Evolutionary conservation across 2,888 invertebrate species (phyloP), one percentile per base, ranked within the genome.

Genomic region (Dichetophora obliterata): DNA sequence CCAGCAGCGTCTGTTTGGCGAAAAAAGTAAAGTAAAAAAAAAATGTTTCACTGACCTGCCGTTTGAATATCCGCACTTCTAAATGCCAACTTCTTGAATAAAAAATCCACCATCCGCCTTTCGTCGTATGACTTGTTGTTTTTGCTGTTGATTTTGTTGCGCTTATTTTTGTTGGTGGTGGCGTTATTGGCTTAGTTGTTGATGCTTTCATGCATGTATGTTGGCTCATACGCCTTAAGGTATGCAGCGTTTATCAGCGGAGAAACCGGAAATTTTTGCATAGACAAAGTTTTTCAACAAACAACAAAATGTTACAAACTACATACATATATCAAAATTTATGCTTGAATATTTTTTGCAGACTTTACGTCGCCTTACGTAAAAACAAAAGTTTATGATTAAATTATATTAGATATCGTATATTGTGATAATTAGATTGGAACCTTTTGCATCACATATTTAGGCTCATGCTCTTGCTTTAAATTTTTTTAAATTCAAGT

Each of bases 21-120:
- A 69, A 69, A 69, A 52, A n/a, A 63, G 16, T 63, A 37, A 37
- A n/a, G n/a, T n/a, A n/a, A n/a, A n/a, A n/a, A n/a, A 57, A 54
- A 70, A 54, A 70, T 34, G 31, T 19, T 54, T 50, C 31, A 70
- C 34, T 70, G 70, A 70, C 70, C 70, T 54, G 70, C 27, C 31
- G 70, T 54, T 43, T 24, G 19, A 70, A 50, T 70, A 22, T 52
- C 27, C n/a, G 16, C 24, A 8, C 31, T 48, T 27, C 24, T 27
- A 54, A 54, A 54, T 11, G 54, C 14, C 22, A 54, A 54, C 54
- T 34, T 63, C 31, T 16, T 43, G 43, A 4, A 43, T 1, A 11
- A 43, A 43, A 43, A 43, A 43, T 6, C 6, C 11, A 43, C 43
- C 43, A 43, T 43, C 14, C 43, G 19, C 19, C 19, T 9, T 9